Evolutionary conservation across 64 coral and sea anemone genomes (phyloP).

Genomic region (Pachyseris speciosa): DNA sequence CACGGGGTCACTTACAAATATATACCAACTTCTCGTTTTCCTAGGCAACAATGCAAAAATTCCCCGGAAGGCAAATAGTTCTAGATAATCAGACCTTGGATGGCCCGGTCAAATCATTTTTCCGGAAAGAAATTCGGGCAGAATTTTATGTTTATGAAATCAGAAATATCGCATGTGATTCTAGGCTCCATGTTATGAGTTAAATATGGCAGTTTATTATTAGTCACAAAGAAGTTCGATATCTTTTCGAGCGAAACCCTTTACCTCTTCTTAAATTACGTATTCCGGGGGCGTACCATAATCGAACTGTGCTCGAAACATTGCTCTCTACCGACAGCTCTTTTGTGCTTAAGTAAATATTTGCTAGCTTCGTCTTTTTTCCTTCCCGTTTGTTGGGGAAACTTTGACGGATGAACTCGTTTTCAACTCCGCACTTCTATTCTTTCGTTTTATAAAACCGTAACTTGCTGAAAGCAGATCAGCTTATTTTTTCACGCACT

Average conservation of each 20-base stretch:
- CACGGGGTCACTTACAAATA: too few relatives aligned
- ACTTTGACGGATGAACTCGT: background rate
- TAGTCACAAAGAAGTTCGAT: background rate
- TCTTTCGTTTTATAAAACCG: background rate
- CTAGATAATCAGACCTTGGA: background rate
- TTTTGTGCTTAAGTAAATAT: slow-evolving; percentile 17
- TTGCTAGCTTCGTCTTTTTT: background rate
- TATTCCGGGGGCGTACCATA: background rate
- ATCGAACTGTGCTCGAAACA: background rate
- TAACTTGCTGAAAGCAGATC: background rate
- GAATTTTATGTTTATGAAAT: background rate
- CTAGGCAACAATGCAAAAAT: too few relatives aligned
- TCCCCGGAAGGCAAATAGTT: background rate
- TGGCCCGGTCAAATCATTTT: background rate
- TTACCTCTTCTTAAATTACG: background rate
- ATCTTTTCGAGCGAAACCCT: background rate
- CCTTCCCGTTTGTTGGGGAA: background rate
- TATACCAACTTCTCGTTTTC: too few relatives aligned
- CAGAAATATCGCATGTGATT: background rate
- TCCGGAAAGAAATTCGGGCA: background rate
- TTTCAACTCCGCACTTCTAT: background rate
- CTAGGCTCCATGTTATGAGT: background rate
- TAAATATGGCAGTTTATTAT: too few relatives aligned
- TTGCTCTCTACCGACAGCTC: background rate
- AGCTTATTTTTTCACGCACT: background rate